A percentile compares a stretch with the other conserved stretches of the same genome.
Conservation (phyloP, 2,113 vertebrate genomes). For the Gopherus evgoodei region DNA sequence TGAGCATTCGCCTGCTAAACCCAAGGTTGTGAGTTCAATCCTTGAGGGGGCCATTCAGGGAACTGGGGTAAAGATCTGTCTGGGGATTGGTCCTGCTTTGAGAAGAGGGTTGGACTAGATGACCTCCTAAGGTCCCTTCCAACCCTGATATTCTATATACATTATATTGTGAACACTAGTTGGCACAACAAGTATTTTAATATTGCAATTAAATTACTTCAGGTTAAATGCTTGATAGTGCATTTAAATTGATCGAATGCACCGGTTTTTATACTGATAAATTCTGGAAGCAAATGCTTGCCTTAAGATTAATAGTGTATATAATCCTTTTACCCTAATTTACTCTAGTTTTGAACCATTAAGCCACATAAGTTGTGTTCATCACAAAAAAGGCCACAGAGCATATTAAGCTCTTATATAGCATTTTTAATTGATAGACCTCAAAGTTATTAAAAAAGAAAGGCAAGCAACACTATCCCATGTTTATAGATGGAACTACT, state of each 20-base stretch:
- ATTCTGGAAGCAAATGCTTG: conserved; percentile 60
- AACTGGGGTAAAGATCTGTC: too few species aligned
- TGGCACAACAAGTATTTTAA: conserved; percentile 34
- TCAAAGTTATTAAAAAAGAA: conserved; percentile 52
- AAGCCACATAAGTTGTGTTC: conserved; percentile 9
- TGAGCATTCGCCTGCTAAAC: too few species aligned
- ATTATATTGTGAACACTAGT: conserved; percentile 1
- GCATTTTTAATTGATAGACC: conserved; percentile 34
- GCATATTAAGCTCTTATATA: conserved; percentile 24
- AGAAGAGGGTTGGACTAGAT: too few species aligned
- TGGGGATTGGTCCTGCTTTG: too few species aligned
- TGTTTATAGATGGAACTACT: neutral
- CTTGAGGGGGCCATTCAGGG: too few species aligned
- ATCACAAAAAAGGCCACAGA: conserved; percentile 56
- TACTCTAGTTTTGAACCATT: conserved; percentile 50
- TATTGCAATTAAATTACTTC: conserved; percentile 41
- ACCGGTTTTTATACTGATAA: conserved; percentile 41
- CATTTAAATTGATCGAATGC: conserved; percentile 50
- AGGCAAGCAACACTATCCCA: neutral
- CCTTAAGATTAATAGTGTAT: conserved; percentile 63
- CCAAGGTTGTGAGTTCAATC: too few species aligned
- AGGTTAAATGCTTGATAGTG: conserved; percentile 54
- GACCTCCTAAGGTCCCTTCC: too few species aligned
- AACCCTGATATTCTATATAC: neutral
- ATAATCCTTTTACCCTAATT: conserved; percentile 54